phyloP scores from a whole-genome alignment of 2,797 vertebrate species.

The Enteromius paludinosus region DNA sequence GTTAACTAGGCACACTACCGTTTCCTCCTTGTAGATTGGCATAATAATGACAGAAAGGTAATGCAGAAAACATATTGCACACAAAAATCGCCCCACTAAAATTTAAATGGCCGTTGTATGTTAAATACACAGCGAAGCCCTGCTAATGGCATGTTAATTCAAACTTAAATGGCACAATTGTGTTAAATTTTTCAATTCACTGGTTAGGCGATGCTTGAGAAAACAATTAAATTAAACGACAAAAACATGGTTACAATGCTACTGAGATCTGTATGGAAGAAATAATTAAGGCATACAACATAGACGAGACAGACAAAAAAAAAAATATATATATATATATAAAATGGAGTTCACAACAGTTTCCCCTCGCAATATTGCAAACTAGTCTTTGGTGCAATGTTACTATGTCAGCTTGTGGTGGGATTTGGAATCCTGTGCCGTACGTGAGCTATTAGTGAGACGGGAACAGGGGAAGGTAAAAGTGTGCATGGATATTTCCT shows the following conservation, averaged over 20 bases:
- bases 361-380: slow-evolving; percentile 58
- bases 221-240: slow-evolving; percentile 1
- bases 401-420: slow-evolving; percentile 45
- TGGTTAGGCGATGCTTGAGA: not conserved
- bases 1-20: slow-evolving; percentile 5
- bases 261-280: slow-evolving; percentile 23
- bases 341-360: slow-evolving; percentile 16
- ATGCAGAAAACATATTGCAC: slow-evolving; percentile 56
- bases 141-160: slow-evolving; percentile 44
- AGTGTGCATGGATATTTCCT: slow-evolving; percentile 19
- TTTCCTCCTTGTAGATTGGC: not conserved
- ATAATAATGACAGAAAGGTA: not conserved
- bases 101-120: slow-evolving; percentile 1
- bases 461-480: slow-evolving; percentile 18
- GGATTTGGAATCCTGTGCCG: slow-evolving; percentile 15
- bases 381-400: slow-evolving; percentile 63
- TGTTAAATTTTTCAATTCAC: slow-evolving; percentile 1
- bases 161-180: slow-evolving; percentile 39
- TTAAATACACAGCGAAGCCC: slow-evolving; percentile 13
- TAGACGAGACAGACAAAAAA: slow-evolving; percentile 5
- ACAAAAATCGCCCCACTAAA: slow-evolving; percentile 39
- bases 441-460: slow-evolving; percentile 17
- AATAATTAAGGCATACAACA: slow-evolving; percentile 13
- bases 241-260: slow-evolving; percentile 31
- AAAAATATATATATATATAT: slow-evolving; percentile 10